Percentiles rank a stretch among this genome's conserved stretches.
phyloP scores from a whole-genome alignment of 2,113 vertebrate genomes.

The Sinocyclocheilus maitianheensis region DNA sequence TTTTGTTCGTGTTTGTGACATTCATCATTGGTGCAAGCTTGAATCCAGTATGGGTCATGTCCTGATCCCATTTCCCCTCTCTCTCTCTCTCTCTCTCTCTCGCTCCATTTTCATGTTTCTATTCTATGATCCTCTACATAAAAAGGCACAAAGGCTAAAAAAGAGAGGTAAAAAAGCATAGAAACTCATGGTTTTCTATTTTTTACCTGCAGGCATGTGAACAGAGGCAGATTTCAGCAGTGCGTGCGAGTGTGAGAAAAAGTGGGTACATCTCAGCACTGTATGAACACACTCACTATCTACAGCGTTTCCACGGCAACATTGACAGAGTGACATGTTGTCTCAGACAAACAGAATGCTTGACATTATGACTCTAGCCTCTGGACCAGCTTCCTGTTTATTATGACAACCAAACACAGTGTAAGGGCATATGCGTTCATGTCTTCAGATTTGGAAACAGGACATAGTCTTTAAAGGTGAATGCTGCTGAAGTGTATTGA shows the following conservation, averaged over 20 bases:
- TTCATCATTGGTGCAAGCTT: neutral
- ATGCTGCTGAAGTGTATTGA: neutral
- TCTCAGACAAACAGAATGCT: constrained; percentile 45
- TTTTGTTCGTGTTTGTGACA: neutral
- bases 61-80: neutral
- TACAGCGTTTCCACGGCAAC: constrained; percentile 55
- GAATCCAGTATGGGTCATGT: neutral
- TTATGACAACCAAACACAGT: neutral
- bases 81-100: neutral
- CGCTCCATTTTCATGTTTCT: neutral
- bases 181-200: neutral
- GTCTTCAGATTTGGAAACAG: neutral
- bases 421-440: neutral
- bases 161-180: neutral
- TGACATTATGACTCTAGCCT: constrained; percentile 44
- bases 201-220: constrained; percentile 25
- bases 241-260: neutral
- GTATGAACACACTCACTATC: neutral
- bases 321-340: constrained; percentile 26
- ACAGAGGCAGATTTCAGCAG: constrained; percentile 12
- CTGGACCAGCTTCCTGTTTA: constrained; percentile 1
- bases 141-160: neutral
- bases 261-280: neutral
- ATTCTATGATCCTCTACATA: neutral
- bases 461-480: neutral